A percentile compares a stretch with the other conserved stretches of the same genome.
These are phyloP conservation scores for Drosophila subobscura DNA, from an alignment of 1,140 invertebrate species.

Conservation along the genomic window DNA sequence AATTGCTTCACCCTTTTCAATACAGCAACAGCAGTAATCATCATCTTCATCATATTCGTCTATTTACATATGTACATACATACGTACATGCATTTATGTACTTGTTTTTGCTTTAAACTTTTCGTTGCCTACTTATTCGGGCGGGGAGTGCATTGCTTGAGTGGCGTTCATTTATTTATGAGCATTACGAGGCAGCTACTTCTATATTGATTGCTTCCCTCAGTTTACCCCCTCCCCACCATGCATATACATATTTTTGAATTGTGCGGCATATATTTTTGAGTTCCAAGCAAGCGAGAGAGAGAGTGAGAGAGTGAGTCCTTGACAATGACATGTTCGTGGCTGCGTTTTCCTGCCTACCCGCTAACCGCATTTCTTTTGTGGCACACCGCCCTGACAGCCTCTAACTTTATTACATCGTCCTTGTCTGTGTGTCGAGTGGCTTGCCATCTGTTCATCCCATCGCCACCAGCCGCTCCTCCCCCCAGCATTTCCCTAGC, in stretches of 20 bases:
- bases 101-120: too few relatives aligned
- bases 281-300: conserved; percentile 4
- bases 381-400: conserved; percentile 66
- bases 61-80: too few relatives aligned
- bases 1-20: too few relatives aligned
- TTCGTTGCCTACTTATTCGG: too few relatives aligned
- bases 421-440: conserved; percentile 65
- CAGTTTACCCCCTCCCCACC: conserved; percentile 12
- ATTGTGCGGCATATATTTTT: conserved; percentile 20
- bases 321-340: conserved; percentile 51
- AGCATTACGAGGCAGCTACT: conserved; percentile 48
- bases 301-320: conserved; percentile 24
- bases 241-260: conserved; percentile 3
- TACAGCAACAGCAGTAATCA: neutral
- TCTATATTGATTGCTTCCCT: conserved; percentile 68
- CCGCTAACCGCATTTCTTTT: conserved; percentile 69
- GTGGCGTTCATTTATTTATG: conserved; percentile 63
- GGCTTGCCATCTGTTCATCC: conserved; percentile 50
- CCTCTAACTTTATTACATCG: conserved; percentile 75
- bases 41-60: conserved; percentile 5
- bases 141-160: too few relatives aligned
- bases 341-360: conserved; percentile 23
- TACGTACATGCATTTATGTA: too few relatives aligned
- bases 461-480: neutral
- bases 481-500: neutral